Base-by-base conservation (phyloP, 2,797 vertebrate genomes). In the Rhinoraja longicauda region DNA sequence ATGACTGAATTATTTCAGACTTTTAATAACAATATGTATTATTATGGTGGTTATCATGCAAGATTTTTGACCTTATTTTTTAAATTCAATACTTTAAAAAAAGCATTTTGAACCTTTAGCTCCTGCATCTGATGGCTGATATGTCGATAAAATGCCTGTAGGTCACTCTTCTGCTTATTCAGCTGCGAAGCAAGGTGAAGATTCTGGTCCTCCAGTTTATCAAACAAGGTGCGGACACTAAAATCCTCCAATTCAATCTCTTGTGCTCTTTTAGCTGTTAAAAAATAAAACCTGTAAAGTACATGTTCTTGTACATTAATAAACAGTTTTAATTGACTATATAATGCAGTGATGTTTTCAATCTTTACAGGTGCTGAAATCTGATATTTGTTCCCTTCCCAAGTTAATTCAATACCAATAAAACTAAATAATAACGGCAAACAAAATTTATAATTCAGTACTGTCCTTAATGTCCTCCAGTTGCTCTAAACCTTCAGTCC, bases 191-290 rank as follows among this genome's bases (percentile, higher is more conserved):
- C 97, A 93, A 99, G 93, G 72, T 99, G 98, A 36, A 99, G 94
- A 67, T 96, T 99, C 95, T 99, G 98, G 93, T 99, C 98, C 94
- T 99, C 98, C 9, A 99, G 96, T 95, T 99, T 99, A 95, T 99
- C 97, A 0, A 97, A 99, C 45, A 99, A 95, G 0, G 98, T 99
- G 53, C 96, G 97, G 26, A 99, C 96, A 4, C 97, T 98, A 95
- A 99, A 98, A 94, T 98, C 97, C 95, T 99, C 98, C 94, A 99
- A 95, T 53, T 97, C 95, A 93, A 94, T 94, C 21, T 75, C 78
- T 0, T 93, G 21, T 0, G 81, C 93, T 12, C 1, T 92, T n/a
- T 94, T 93, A 17, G 95, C 98, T 98, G 94, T 7, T n/a, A 53
- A 53, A 39, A 53, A 0, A 75, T 57, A 24, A 92, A 73, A 92